These are phyloP conservation scores for Chaetops frenatus DNA, from an alignment of 2,113 vertebrate species.

Conservation along the genomic window DNA sequence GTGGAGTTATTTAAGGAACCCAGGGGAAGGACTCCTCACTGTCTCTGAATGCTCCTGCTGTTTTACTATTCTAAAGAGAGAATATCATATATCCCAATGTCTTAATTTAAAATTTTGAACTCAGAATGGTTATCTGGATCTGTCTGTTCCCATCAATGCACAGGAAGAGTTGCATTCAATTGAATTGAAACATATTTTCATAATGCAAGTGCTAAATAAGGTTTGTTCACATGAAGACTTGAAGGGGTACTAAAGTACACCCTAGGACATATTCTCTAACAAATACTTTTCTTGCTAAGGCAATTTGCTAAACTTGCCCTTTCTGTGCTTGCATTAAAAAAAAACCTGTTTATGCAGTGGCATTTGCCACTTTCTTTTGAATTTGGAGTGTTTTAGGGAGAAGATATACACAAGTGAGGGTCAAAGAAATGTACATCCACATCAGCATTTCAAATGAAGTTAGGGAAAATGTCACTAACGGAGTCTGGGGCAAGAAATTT, in stretches of 20 bases:
- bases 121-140: background rate
- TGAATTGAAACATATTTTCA: background rate
- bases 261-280: background rate
- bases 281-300: background rate
- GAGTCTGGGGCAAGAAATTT: background rate
- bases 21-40: background rate
- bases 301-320: background rate
- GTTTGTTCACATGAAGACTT: background rate
- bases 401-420: background rate
- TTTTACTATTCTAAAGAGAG: background rate
- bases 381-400: background rate
- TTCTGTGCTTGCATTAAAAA: background rate
- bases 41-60: background rate
- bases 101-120: background rate
- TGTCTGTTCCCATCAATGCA: background rate
- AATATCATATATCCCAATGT: background rate
- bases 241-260: background rate
- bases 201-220: background rate
- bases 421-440: background rate
- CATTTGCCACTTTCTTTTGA: background rate
- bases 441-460: background rate
- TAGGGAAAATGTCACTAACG: slow-evolving; percentile 17
- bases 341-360: background rate
- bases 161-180: background rate
- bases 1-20: background rate